Conservation (phyloP, 2,797 vertebrate genomes). For the Acanthornis magna region DNA sequence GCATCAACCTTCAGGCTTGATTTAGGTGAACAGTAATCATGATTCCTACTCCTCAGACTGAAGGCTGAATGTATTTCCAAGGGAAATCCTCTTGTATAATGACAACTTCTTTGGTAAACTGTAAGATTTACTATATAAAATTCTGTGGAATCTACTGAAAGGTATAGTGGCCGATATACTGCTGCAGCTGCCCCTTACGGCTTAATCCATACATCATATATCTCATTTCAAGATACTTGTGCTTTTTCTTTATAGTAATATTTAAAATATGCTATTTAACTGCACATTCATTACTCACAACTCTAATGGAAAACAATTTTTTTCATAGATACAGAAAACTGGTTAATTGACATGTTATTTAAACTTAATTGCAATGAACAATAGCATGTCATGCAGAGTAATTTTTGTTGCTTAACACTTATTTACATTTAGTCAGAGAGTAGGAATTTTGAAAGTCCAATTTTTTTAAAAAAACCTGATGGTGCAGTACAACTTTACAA, state of each 20-base stretch:
- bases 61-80: background rate
- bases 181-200: background rate
- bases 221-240: background rate
- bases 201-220: background rate
- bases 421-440: background rate
- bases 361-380: background rate
- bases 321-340: background rate
- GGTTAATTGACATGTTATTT: background rate
- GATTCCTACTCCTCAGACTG: background rate
- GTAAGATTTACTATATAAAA: background rate
- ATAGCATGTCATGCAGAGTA: background rate
- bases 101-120: background rate
- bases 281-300: background rate
- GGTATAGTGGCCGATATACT: background rate
- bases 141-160: background rate
- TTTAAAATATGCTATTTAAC: background rate
- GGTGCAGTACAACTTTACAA: background rate
- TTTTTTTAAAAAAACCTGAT: background rate
- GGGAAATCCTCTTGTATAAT: background rate
- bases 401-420: slow-evolving; percentile 21
- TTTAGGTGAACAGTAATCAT: background rate
- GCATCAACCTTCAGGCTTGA: background rate
- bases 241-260: background rate
- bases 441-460: background rate
- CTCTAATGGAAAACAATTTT: background rate